Conservation (phyloP, 2,888 invertebrate species). For the Uropetala carovei region DNA sequence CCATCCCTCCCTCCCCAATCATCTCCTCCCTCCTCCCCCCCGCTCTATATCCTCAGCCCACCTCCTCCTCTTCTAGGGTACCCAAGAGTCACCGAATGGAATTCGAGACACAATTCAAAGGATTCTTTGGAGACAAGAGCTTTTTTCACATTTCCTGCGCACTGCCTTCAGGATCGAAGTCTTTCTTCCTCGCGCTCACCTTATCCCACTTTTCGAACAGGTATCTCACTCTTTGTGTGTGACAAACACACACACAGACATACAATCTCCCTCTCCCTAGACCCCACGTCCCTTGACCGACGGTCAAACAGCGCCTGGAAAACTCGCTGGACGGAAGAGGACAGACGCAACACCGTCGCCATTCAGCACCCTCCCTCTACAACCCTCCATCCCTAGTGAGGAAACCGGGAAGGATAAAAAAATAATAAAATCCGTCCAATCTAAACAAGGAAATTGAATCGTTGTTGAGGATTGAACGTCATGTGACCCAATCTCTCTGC, state of each 20-base stretch:
- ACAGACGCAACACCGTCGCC: no score
- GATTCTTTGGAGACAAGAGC: not conserved
- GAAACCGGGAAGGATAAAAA: not conserved
- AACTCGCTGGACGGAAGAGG: not conserved
- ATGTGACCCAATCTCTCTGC: not conserved
- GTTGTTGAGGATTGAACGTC: not conserved
- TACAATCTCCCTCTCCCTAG: not conserved
- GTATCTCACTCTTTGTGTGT: not conserved
- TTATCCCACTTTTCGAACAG: not conserved
- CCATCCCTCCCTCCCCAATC: no score
- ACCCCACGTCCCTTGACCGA: not conserved
- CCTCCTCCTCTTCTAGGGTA: not conserved
- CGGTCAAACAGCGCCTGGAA: not conserved
- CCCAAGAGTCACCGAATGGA: not conserved
- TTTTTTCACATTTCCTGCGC: not conserved
- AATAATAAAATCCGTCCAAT: not conserved
- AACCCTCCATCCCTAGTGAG: no score
- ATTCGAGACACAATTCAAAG: not conserved
- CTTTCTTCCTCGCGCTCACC: not conserved
- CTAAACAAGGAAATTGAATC: conserved; percentile 27
- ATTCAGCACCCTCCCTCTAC: no score
- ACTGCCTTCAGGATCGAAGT: no score
- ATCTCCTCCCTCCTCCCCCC: no score
- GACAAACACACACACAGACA: no score
- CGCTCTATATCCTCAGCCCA: not conserved